phyloP scores from a whole-genome alignment of 1,140 invertebrate species.

The Aricia agestis region DNA sequence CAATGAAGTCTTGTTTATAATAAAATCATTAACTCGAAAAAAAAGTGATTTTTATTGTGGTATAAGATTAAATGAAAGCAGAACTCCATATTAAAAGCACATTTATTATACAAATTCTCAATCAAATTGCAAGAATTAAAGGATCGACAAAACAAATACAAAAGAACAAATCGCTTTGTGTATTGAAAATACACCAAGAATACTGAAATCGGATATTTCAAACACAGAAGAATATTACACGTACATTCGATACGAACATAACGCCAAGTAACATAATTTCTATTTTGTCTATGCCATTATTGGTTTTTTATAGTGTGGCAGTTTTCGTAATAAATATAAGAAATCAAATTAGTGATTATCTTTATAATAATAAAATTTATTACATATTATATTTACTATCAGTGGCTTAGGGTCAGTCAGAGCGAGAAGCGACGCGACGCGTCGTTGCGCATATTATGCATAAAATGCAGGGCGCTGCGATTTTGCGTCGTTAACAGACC shows the following conservation, averaged over 20 bases:
- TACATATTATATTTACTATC: too few relatives aligned
- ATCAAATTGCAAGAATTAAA: conserved; percentile 5
- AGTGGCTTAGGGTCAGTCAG: too few relatives aligned
- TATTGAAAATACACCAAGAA: neutral
- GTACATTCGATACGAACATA: conserved; percentile 4
- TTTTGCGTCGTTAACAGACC: too few relatives aligned
- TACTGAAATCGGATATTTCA: conserved; percentile 5
- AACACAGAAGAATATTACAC: neutral
- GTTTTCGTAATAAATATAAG: neutral
- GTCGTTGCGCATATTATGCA: too few relatives aligned
- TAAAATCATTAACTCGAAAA: too few relatives aligned
- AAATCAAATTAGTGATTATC: too few relatives aligned
- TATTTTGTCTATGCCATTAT: neutral
- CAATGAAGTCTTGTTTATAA: too few relatives aligned
- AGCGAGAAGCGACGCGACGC: too few relatives aligned
- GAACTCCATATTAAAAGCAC: conserved; percentile 19
- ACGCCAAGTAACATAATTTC: neutral
- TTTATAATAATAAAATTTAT: too few relatives aligned
- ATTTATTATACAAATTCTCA: conserved; percentile 15
- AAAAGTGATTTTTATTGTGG: neutral
- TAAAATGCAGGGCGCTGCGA: too few relatives aligned
- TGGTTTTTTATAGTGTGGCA: neutral
- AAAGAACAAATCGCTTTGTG: neutral
- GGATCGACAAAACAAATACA: conserved; percentile 6
- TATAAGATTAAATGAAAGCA: neutral